Evolutionary conservation across 1,140 invertebrate genomes (phyloP).

Genomic region (Scaptomyza pallida): DNA sequence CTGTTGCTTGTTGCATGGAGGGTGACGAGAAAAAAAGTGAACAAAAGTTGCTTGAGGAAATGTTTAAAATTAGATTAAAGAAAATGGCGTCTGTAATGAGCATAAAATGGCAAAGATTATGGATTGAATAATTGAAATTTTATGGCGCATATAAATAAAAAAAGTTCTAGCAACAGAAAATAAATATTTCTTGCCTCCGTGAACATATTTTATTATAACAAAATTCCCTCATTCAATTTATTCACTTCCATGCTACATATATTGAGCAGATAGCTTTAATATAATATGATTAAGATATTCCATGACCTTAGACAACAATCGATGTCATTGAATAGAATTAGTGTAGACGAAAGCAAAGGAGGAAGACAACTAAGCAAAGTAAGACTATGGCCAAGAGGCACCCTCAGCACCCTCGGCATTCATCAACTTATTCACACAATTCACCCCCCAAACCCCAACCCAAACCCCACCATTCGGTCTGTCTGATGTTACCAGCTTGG

Average conservation of each 20-base stretch:
- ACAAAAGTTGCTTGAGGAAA: background rate
- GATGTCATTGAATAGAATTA: background rate
- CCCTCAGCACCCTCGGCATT: constrained; percentile 38
- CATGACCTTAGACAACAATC: constrained; percentile 10
- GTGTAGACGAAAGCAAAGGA: background rate
- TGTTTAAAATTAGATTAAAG: background rate
- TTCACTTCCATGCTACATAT: too few species aligned
- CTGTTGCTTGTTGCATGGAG: constrained; percentile 19
- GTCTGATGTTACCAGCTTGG: background rate
- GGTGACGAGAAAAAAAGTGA: background rate
- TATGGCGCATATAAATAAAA: too few species aligned
- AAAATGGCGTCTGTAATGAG: background rate
- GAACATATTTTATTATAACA: background rate
- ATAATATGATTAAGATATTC: constrained; percentile 15
- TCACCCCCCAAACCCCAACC: constrained; percentile 17
- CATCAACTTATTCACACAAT: constrained; percentile 81
- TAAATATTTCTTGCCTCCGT: too few species aligned
- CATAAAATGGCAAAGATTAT: background rate
- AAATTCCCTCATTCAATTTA: background rate
- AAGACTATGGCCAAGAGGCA: constrained; percentile 20
- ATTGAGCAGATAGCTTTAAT: background rate
- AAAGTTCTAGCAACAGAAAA: too few species aligned
- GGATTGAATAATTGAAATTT: constrained; percentile 1
- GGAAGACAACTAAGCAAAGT: constrained; percentile 13
- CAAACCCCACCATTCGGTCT: too few species aligned